A percentile compares a stretch with the other conserved stretches of the same genome.
These are phyloP conservation scores for Ennomos fuscantarius DNA, from an alignment of 2,888 invertebrate genomes.

Conservation along the genomic window DNA sequence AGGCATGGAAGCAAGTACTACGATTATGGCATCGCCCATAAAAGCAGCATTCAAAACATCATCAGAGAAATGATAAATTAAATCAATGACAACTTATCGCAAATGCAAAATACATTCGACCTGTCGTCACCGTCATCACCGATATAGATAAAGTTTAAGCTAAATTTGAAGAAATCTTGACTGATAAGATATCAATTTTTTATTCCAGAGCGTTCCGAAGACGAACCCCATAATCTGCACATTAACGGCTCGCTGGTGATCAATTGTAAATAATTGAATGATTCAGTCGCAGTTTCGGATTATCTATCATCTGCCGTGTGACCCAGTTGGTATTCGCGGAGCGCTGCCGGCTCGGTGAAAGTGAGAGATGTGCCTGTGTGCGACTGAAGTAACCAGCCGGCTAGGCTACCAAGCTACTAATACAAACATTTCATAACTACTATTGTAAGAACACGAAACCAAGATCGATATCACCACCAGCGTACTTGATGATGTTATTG, in stretches of 20 bases:
- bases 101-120: constrained; percentile 37
- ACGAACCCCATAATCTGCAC: constrained; percentile 6
- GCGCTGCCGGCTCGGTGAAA: constrained; percentile 69
- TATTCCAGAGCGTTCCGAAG: constrained; percentile 45
- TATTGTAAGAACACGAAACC: constrained; percentile 53
- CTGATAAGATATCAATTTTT: constrained; percentile 48
- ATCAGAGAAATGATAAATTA: constrained; percentile 38
- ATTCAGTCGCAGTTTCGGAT: constrained; percentile 47
- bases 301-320: constrained; percentile 57
- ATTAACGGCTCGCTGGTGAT: constrained; percentile 28
- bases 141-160: constrained; percentile 42
- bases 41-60: constrained; percentile 23
- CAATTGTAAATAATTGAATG: constrained; percentile 43
- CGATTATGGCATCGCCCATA: constrained; percentile 16
- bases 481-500: constrained; percentile 53
- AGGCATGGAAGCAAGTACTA: constrained; percentile 26
- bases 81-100: constrained; percentile 36
- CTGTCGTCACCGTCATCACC: constrained; percentile 30
- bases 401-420: constrained; percentile 42
- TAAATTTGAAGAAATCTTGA: constrained; percentile 44
- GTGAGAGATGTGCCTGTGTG: constrained; percentile 65
- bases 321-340: constrained; percentile 61
- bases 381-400: constrained; percentile 58
- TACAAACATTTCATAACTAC: constrained; percentile 73
- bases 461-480: constrained; percentile 62